Conservation (phyloP, 2,113 vertebrate genomes). For the Chunga burmeisteri region DNA sequence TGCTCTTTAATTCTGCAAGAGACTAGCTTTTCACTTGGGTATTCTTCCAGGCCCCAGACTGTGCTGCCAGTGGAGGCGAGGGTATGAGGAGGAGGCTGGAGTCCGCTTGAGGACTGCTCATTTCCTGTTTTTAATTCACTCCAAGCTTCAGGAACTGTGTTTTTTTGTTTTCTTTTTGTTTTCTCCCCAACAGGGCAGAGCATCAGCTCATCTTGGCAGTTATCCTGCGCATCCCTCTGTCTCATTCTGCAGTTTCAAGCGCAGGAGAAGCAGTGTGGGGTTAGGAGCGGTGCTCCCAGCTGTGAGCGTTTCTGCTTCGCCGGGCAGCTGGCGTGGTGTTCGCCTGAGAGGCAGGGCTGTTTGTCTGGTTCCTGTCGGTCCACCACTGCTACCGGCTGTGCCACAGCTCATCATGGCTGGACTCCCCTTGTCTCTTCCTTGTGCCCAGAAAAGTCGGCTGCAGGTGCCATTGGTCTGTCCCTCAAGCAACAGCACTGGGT, state of each 20-base stretch:
- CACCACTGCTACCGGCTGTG: not conserved
- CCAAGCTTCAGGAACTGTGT: not conserved
- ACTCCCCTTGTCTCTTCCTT: too few relatives aligned
- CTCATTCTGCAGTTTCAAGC: not conserved
- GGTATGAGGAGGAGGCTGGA: not conserved
- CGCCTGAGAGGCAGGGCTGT: not conserved
- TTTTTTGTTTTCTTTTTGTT: not conserved
- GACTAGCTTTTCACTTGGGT: not conserved
- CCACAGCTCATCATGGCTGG: not conserved
- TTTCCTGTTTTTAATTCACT: not conserved
- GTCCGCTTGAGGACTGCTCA: not conserved
- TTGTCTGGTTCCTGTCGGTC: not conserved
- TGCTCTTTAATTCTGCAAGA: not conserved
- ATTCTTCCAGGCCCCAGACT: not conserved
- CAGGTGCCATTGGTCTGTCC: fast-evolving
- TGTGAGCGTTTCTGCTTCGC: not conserved
- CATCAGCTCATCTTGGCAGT: not conserved
- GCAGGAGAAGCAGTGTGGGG: not conserved
- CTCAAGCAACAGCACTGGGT: not conserved
- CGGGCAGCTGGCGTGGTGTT: not conserved
- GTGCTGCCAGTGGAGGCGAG: not conserved
- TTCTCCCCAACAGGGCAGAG: not conserved
- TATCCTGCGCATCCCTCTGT: not conserved
- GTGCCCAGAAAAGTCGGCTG: too few relatives aligned
- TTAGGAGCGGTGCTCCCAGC: not conserved